Percentiles rank a stretch among this genome's conserved stretches.
Evolutionary conservation across 2,113 vertebrate genomes (phyloP).

Genomic region (Garra rufa): DNA sequence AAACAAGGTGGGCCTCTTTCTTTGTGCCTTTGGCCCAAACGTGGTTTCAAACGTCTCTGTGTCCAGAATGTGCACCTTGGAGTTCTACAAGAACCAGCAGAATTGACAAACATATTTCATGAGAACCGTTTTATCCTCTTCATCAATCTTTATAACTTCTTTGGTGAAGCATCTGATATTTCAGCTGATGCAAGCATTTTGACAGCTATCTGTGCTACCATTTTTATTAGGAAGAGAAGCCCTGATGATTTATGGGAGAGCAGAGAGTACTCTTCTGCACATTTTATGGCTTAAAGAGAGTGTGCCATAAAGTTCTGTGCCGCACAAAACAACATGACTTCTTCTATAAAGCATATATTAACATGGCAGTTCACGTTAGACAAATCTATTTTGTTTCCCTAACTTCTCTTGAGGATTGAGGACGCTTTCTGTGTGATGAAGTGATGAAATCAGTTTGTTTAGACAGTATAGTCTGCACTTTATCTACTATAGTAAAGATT

Average conservation of each 20-base stretch:
- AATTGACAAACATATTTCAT: not conserved
- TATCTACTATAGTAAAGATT: not conserved
- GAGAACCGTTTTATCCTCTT: not conserved
- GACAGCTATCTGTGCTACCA: not conserved
- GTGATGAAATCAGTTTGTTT: not conserved
- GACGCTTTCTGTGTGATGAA: not conserved
- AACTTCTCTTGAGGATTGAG: not conserved
- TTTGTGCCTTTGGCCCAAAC: slow-evolving; percentile 93
- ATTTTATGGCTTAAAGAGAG: not conserved
- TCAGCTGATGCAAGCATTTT: not conserved
- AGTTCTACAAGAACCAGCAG: slow-evolving; percentile 76
- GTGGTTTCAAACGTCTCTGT: slow-evolving; percentile 94
- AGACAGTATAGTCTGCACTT: not conserved
- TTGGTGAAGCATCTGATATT: not conserved
- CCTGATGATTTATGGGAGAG: not conserved
- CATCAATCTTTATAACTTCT: not conserved
- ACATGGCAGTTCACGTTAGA: too few species aligned
- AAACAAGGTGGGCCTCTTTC: slow-evolving; percentile 87
- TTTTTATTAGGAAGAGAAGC: not conserved
- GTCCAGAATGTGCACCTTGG: slow-evolving; percentile 97
- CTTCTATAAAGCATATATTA: not conserved
- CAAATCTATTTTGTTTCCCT: not conserved
- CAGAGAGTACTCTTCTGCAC: not conserved
- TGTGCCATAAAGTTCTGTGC: not conserved
- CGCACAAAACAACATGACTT: not conserved